phyloP scores from a whole-genome alignment of 2,113 vertebrate species.

The Tetrao urogallus region DNA sequence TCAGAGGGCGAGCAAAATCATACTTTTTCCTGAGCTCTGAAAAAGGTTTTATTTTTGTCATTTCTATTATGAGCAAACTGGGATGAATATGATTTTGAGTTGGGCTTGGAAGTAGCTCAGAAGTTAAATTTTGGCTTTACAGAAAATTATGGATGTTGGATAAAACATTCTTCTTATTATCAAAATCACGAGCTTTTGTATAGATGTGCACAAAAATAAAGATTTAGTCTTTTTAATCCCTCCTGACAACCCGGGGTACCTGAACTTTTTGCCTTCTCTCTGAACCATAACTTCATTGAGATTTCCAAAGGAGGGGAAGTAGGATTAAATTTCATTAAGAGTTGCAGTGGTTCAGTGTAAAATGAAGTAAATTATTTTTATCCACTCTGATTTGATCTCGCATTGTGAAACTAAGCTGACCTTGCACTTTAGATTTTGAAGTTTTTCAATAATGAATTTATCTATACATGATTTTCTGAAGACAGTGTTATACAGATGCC shows the following conservation, averaged over 20 bases:
- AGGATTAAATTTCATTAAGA: constrained; percentile 62
- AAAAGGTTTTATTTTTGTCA: constrained; percentile 56
- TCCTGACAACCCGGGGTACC: constrained; percentile 27
- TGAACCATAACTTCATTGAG: constrained; percentile 26
- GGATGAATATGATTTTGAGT: constrained; percentile 39
- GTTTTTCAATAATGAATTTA: neutral
- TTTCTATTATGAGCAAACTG: constrained; percentile 57
- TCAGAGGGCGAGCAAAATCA: constrained; percentile 32
- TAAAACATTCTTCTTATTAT: neutral
- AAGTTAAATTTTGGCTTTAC: neutral
- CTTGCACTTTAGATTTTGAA: neutral
- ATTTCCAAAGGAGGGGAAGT: constrained; percentile 24
- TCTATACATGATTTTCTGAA: neutral
- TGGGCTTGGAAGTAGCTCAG: constrained; percentile 29
- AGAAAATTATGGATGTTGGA: neutral
- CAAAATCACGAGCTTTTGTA: constrained; percentile 3
- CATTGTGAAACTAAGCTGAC: constrained; percentile 6
- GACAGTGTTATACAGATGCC: neutral
- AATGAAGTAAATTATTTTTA: constrained; percentile 59
- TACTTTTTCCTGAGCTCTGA: constrained; percentile 40
- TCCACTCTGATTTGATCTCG: constrained; percentile 28
- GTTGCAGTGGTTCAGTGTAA: constrained; percentile 9
- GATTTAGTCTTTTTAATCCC: constrained; percentile 28
- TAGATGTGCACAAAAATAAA: neutral
- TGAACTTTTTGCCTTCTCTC: constrained; percentile 52